Conservation (phyloP, 2,113 vertebrate species). For the Microtus montanus region DNA sequence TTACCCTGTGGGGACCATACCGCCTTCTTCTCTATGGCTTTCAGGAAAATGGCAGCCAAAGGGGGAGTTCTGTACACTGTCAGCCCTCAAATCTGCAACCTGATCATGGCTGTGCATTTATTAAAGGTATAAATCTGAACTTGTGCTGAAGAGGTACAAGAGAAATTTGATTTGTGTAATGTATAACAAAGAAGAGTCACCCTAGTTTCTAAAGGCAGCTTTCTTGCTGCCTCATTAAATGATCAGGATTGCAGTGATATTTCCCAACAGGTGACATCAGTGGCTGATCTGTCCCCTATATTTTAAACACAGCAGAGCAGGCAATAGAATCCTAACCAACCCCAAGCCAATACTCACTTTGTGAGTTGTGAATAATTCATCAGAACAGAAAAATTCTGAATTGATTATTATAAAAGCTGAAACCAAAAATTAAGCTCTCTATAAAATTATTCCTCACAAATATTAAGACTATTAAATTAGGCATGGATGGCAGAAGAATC, state of each 20-base stretch:
- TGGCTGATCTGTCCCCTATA: not conserved
- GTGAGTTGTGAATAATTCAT: slow-evolving; percentile 11
- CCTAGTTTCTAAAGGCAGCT: slow-evolving; percentile 42
- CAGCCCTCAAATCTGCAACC: slow-evolving; percentile 38
- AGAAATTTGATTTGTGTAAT: slow-evolving; percentile 68
- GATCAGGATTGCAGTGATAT: slow-evolving; percentile 10
- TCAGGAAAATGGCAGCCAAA: slow-evolving; percentile 54
- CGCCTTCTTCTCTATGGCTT: slow-evolving; percentile 22
- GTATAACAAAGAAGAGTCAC: slow-evolving; percentile 55
- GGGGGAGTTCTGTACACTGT: slow-evolving; percentile 44
- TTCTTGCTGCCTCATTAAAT: slow-evolving; percentile 60
- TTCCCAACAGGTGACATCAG: slow-evolving; percentile 8
- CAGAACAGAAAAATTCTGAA: slow-evolving; percentile 10
- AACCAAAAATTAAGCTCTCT: slow-evolving; percentile 21
- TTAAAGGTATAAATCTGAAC: slow-evolving; percentile 77
- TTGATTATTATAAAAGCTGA: not conserved
- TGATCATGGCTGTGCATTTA: slow-evolving; percentile 52
- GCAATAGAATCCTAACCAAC: slow-evolving; percentile 5
- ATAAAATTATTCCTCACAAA: not conserved
- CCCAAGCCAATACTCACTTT: not conserved
- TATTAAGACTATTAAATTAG: not conserved
- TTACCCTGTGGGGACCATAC: not conserved
- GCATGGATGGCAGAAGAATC: not conserved
- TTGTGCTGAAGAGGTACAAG: slow-evolving; percentile 66
- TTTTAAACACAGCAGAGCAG: not conserved